Base-by-base conservation (phyloP, 2,113 vertebrate species). In the Shinisaurus crocodilurus region DNA sequence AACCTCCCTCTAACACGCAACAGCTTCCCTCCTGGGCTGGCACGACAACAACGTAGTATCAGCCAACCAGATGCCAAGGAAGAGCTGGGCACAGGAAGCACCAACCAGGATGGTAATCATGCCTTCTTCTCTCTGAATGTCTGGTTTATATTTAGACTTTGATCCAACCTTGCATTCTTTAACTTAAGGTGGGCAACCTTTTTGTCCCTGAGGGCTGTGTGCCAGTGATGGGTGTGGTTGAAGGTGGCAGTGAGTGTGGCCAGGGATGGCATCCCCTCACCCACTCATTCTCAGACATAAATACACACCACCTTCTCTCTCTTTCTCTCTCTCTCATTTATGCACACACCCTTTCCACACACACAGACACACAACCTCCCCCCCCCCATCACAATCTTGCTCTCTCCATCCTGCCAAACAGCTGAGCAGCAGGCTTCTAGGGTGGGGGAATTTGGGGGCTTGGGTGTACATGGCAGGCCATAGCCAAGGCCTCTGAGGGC, bases 41-140 rank as follows among this genome's bases (percentile, higher is more conserved):
- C 69, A 34, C 97, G 98, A 88, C 96, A 97, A 92, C 98, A 94
- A 88, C 97, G 98, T 88, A 98, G 98, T 93, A 0, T 97, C 79
- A 79, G 86, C 92, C 95, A 95, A 90, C 93, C 94, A 69, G 92
- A 29, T 88, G 89, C 93, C 67, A 87, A 93, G 92, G 7, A 90
- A 88, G 7, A 90, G 89, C 92, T 91, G 43, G 85, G 0, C 80
- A 65, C 12, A 0, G 86, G 88, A 75, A 89, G 67, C 9, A 88
- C 85, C 0, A 4, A 85, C 82, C 70, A 43, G 0, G 60, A 23
- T 0, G 95, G 96, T 96, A 92, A 4, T 93, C 91, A 81, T 0
- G 12, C 16, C 76, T 65, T 25, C 0, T 0, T 57, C 15, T 1
- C 50, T 3, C 23, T 63, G 70, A 18, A 15, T 29, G 13, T 8